Base-by-base conservation (phyloP, 2,113 vertebrate genomes). In the Pelecanoides urinatrix region DNA sequence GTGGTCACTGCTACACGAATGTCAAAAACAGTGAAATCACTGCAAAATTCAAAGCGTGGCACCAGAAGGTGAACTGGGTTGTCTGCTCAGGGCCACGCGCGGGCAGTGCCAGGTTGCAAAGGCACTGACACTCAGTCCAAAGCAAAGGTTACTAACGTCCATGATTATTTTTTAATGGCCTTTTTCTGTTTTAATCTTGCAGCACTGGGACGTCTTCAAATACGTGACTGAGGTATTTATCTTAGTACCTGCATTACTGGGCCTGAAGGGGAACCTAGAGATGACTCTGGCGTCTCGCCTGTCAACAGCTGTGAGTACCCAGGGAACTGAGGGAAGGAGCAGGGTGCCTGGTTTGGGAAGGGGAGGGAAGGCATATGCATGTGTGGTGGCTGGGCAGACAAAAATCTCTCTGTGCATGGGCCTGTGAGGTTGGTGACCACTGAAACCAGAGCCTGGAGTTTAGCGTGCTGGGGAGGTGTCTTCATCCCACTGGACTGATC, bases 121-220 rank as follows among this genome's bases (percentile, higher is more conserved):
- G 34, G 32, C 0, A 30, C 79, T 26, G 72, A 6, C 18, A 3
- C 58, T 36, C 0, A 1, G 26, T n/a, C 44, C 74, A 25, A 38
- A 84, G 73, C 47, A 7, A 11, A 70, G 76, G 15, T 21, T 59
- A 70, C 8, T 10, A 2, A 8, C 20, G 8, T 1, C 40, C 29
- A 1, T 5, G 13, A 2, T 16, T 25, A 0, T 3, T 2, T 19
- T 40, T 20, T 59, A 53, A 71, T 38, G 11, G 4, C 25, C 21
- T 32, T 4, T 29, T 49, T 90, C 56, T 84, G 44, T 15, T 86
- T 82, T 77, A 13, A 36, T 81, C 63, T 90, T 87, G 66, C 98
- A 99, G 99, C 99, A 99, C 97, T 99, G 99, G 99, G 99, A 98
- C 1, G 99, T 99, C 94, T 99, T 99, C 95, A 99, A 98, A 9